Evolutionary conservation across 2,113 vertebrate species (phyloP), one percentile per base, ranked within the genome.

Genomic region (Ginglymostoma cirratum): DNA sequence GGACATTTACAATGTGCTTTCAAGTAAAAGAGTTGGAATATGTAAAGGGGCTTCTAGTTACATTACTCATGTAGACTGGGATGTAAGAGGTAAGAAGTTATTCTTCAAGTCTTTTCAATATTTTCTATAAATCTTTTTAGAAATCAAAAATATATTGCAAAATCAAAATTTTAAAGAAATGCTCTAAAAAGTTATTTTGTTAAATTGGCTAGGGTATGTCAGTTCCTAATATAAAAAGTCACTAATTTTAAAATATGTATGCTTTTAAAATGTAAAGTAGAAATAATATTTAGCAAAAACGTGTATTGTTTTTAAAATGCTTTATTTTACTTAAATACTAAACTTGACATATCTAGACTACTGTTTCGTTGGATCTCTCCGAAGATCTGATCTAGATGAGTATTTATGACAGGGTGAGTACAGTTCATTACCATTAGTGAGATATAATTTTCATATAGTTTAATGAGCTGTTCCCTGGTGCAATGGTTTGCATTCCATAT

Each of bases 11-110:
- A 99, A 99, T 1, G 99, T 99, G 0, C 98, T 99, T 80, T 99
- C 98, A 96, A 99, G 99, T 97, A 99, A 99, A 97, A 98, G 99
- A 96, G 98, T 99, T 15, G 99, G 99, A 67, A 99, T 99, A 97
- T 99, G 99, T 96, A 99, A 98, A 97, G 99, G 99, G 83, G 98
- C 98, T 0, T 98, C 98, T 14, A 99, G 99, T 97, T 99, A 98
- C 96, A 97, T 99, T 97, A 99, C 99, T 0, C 99, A 99, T 97
- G 98, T 99, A 38, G 99, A 99, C 98, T 99, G 99, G 99, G 99
- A 99, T 97, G 97, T 98, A 8, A 98, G 98, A 97, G 99, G 99
- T 99, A 96, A 96, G 96, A 80, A 21, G 14, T 38, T 34, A 17
- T 95, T 96, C n/a, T 27, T 83, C 23, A 95, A 83, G 34, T 95